These are phyloP conservation scores for Tor tambroides DNA, from an alignment of 2,113 vertebrate species.

Conservation along the genomic window DNA sequence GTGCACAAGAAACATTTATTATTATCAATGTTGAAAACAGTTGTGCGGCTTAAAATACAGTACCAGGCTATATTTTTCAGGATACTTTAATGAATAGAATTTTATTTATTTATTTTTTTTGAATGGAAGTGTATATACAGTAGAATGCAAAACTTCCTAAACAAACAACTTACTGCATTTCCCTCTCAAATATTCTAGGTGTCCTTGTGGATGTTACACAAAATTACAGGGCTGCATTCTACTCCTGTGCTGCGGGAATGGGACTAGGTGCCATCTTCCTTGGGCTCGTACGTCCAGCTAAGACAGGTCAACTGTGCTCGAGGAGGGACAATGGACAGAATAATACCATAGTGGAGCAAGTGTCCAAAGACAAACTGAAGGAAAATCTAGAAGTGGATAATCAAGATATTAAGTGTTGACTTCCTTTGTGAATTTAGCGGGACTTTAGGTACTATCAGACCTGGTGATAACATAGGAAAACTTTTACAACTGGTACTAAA, in stretches of 20 bases:
- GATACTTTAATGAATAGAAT: too few species aligned
- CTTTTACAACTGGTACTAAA: neutral
- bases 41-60: too few species aligned
- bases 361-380: neutral
- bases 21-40: too few species aligned
- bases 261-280: conserved; percentile 83
- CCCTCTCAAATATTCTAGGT: conserved; percentile 72
- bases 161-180: neutral
- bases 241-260: conserved; percentile 90
- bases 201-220: conserved; percentile 88
- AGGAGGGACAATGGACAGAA: conserved; percentile 53
- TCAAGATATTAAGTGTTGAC: neutral
- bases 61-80: too few species aligned
- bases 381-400: conserved; percentile 77
- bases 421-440: neutral
- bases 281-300: conserved; percentile 86
- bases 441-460: neutral
- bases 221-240: conserved; percentile 93
- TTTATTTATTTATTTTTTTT: too few species aligned
- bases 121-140: neutral
- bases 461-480: neutral
- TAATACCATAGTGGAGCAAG: neutral
- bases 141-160: neutral
- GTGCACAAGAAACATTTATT: too few species aligned
- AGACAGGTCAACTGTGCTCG: conserved; percentile 74